Conservation (phyloP, 2,113 vertebrate genomes). For the Aix galericulata region DNA sequence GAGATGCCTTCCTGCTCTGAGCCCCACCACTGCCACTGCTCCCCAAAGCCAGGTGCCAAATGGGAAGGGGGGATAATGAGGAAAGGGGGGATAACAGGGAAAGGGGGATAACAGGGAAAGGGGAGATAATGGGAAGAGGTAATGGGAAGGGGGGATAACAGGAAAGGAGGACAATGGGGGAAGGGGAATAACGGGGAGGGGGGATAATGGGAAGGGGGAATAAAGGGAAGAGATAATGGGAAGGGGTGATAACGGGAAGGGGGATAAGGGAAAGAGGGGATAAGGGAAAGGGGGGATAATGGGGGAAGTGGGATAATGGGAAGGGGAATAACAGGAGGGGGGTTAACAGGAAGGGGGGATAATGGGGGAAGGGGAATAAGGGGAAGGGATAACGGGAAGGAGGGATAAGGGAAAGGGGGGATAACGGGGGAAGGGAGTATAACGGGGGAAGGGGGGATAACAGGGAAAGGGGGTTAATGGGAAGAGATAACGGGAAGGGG, state of each 20-base stretch:
- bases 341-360: no score
- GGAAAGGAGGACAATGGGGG: no score
- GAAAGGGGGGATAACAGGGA: not conserved
- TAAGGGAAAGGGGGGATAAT: no score
- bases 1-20: accelerated
- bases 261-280: no score
- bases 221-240: not conserved
- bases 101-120: not conserved
- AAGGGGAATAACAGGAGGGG: no score
- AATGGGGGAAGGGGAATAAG: no score
- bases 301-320: no score
- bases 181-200: no score
- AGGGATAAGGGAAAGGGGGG: not conserved
- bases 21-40: not conserved
- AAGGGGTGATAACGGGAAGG: not conserved
- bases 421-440: not conserved
- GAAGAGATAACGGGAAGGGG: not conserved
- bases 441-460: no score
- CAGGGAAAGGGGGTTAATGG: no score
- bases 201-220: not conserved
- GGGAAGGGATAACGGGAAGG: not conserved
- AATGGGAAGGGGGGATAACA: not conserved
- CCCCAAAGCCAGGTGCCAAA: not conserved
- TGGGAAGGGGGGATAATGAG: not conserved
- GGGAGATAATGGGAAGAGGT: not conserved